phyloP scores from a whole-genome alignment of 2,888 invertebrate species.

The Sinodicranocentrus sp. region DNA sequence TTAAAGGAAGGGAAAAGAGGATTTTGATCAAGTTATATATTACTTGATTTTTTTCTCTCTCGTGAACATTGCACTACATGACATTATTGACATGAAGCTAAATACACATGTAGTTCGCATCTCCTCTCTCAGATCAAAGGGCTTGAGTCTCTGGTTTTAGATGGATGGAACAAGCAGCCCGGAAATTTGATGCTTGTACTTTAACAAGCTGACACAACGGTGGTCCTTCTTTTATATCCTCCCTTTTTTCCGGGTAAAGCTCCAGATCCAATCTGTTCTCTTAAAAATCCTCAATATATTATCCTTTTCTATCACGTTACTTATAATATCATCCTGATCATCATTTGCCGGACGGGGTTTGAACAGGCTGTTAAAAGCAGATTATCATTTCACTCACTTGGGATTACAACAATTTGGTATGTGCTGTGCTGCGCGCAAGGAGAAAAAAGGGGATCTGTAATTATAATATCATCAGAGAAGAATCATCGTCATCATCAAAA shows the following conservation, averaged over 20 bases:
- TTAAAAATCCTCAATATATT: too few relatives aligned
- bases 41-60: slow-evolving; percentile 23
- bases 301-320: slow-evolving; percentile 11
- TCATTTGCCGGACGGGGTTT: slow-evolving; percentile 19
- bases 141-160: not conserved
- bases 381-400: slow-evolving; percentile 41
- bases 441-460: slow-evolving; percentile 10
- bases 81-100: not conserved
- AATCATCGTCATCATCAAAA: slow-evolving; percentile 28
- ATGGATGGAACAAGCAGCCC: slow-evolving; percentile 54
- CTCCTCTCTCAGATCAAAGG: not conserved
- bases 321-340: slow-evolving; percentile 7
- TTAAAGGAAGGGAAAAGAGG: slow-evolving; percentile 48
- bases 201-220: slow-evolving; percentile 65
- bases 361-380: slow-evolving; percentile 56
- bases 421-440: slow-evolving; percentile 11
- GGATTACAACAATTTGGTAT: slow-evolving; percentile 44
- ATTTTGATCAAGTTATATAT: slow-evolving; percentile 66
- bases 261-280: not conserved
- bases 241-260: slow-evolving; percentile 3
- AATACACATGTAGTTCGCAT: slow-evolving; percentile 5
- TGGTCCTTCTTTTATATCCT: slow-evolving; percentile 43
- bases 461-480: slow-evolving; percentile 56
- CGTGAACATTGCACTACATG: not conserved
- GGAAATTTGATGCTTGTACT: slow-evolving; percentile 66